Conservation (phyloP, 92 coral and sea anemone genomes). For the Porites lobata region DNA sequence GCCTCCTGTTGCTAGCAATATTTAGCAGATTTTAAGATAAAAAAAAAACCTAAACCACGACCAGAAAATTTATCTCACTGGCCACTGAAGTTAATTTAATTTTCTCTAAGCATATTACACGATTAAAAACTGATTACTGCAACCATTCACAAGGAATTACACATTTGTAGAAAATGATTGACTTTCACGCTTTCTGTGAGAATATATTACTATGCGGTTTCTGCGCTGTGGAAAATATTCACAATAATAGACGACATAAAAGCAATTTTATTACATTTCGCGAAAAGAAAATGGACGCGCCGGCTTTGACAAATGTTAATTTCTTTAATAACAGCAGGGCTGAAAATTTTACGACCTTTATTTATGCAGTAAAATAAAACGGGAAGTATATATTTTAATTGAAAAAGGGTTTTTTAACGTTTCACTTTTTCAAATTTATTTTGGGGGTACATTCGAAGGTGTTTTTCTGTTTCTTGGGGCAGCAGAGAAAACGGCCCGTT, state of each 20-base stretch:
- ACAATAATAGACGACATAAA: constrained; percentile 5
- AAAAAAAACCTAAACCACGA: constrained; percentile 39
- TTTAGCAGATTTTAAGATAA: constrained; percentile 35
- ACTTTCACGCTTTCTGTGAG: constrained; percentile 46
- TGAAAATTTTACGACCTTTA: neutral
- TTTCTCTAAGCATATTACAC: constrained; percentile 74
- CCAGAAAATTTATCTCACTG: constrained; percentile 48
- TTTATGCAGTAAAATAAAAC: neutral
- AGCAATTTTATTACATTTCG: constrained; percentile 18
- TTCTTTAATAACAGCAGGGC: neutral
- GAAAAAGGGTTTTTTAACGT: neutral
- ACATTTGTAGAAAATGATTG: constrained; percentile 45
- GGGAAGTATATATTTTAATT: constrained; percentile 12
- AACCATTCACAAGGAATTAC: constrained; percentile 41
- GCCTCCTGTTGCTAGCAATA: constrained; percentile 46
- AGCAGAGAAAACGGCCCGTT: neutral
- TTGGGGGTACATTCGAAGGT: constrained; percentile 15
- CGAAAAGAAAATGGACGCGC: constrained; percentile 13
- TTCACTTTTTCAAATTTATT: constrained; percentile 5
- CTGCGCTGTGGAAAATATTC: constrained; percentile 23
- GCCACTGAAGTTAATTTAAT: constrained; percentile 78
- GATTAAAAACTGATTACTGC: constrained; percentile 71
- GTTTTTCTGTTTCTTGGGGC: constrained; percentile 9
- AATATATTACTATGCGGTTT: constrained; percentile 57
- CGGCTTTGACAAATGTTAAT: constrained; percentile 25